Evolutionary conservation across 2,888 invertebrate species (phyloP), one percentile per base, ranked within the genome.

Genomic region (Dolichomitus sp.): DNA sequence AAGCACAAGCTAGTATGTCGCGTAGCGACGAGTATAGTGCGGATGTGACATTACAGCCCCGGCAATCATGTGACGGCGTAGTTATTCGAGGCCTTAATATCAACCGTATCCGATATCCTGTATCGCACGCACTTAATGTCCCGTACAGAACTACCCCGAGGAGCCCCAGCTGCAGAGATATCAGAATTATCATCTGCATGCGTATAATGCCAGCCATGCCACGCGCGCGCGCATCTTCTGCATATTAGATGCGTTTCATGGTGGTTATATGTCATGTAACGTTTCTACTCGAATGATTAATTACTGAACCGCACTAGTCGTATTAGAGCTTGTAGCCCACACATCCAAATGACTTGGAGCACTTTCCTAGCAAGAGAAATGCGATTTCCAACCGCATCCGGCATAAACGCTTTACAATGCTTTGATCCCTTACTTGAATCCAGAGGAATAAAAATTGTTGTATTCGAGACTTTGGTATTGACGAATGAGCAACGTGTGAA

Each of bases 271-370:
- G 69, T 80, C 73, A 68, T 76, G 80, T 61, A 77, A 76, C 72
- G 48, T 72, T 66, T 73, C 75, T 48, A 30, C 11, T 17, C 50
- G 40, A 61, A 83, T 83, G 80, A 83, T 83, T 83, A 83, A 83
- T 80, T 73, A 63, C 68, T 37, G 61, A 19, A 50, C n/a, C 63
- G 40, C 40, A 50, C 48, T 40, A 37, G 14, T 17, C 17, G n/a
- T 14, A 52, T 37, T 23, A 14, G 68, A 0, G 54, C 6, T 12
- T 14, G 73, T 23, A 30, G 27, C 3, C 19, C 37, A n/a, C 37
- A 9, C 7, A 50, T 23, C 73, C 37, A 11, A 61, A 48, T 61
- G n/a, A 59, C 33, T 59, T 9, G 57, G 7, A 12, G 6, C 7
- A 5, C 9, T 59, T 59, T 0, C 33, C 7, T 30, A 14, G 3